phyloP scores from a whole-genome alignment of 2,888 invertebrate species.

The Tupiocoris notatus region DNA sequence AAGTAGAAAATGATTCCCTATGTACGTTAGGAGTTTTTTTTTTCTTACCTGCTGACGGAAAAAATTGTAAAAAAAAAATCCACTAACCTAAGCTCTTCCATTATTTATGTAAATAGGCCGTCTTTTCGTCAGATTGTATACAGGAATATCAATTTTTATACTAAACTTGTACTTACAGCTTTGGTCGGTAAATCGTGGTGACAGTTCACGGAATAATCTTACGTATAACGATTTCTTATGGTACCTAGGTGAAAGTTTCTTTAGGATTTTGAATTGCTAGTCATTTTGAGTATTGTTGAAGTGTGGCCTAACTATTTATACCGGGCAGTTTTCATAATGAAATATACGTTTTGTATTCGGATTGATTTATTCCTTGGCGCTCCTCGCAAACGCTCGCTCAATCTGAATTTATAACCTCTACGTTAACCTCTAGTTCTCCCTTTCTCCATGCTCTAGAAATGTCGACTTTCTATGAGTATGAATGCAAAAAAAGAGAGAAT shows the following conservation, averaged over 20 bases:
- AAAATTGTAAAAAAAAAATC: slow-evolving; percentile 25
- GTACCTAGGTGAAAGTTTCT: slow-evolving; percentile 26
- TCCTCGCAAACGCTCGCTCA: no score
- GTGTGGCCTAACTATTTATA: slow-evolving; percentile 44
- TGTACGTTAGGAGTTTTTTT: background rate
- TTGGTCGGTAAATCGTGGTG: slow-evolving; percentile 36
- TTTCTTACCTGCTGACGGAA: no score
- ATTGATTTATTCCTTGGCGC: background rate
- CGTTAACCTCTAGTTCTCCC: no score
- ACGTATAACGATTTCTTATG: slow-evolving; percentile 37
- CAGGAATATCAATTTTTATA: slow-evolving; percentile 32
- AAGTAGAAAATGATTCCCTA: background rate
- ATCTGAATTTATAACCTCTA: no score
- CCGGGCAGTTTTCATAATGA: slow-evolving; percentile 43
- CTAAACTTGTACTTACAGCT: slow-evolving; percentile 20
- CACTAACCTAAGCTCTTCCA: slow-evolving; percentile 43
- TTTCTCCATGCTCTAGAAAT: no score
- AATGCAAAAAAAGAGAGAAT: no score
- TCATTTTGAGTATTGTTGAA: slow-evolving; percentile 44
- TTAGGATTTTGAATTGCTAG: slow-evolving; percentile 42
- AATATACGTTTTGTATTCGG: slow-evolving; percentile 45
- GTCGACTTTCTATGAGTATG: no score
- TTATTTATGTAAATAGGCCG: slow-evolving; percentile 11
- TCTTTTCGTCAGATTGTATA: slow-evolving; percentile 14
- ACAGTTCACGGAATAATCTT: slow-evolving; percentile 14